Conservation (phyloP, 2,888 invertebrate genomes). For the Ernsta delagoae region DNA sequence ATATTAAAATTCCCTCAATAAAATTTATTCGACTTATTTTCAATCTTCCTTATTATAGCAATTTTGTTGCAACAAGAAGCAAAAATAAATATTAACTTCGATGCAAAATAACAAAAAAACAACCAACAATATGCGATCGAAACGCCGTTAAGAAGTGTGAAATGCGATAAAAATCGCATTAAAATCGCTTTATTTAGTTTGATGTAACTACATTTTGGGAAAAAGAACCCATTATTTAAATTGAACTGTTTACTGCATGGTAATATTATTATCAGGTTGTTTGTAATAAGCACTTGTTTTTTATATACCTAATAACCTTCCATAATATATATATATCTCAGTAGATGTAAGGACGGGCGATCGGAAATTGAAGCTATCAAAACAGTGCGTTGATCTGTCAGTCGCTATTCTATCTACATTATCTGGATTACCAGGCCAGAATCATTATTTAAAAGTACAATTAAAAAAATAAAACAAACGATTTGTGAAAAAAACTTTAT, state of each 20-base stretch:
- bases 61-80: not conserved
- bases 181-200: slow-evolving; percentile 2
- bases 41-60: not conserved
- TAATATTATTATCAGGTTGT: not conserved
- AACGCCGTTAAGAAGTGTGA: not conserved
- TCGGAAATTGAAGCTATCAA: no score
- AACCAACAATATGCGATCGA: not conserved
- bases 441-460: no score
- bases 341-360: no score
- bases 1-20: not conserved
- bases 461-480: no score
- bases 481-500: no score
- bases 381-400: no score
- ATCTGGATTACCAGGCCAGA: no score
- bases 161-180: not conserved
- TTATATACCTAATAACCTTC: not conserved
- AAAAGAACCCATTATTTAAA: not conserved
- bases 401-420: no score
- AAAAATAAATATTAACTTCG: not conserved
- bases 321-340: no score
- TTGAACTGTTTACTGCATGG: not conserved
- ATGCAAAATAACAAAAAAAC: not conserved
- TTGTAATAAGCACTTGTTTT: not conserved
- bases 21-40: not conserved
- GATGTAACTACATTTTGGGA: not conserved